phyloP scores from a whole-genome alignment of 2,113 vertebrate genomes.

The Zosterops borbonicus region DNA sequence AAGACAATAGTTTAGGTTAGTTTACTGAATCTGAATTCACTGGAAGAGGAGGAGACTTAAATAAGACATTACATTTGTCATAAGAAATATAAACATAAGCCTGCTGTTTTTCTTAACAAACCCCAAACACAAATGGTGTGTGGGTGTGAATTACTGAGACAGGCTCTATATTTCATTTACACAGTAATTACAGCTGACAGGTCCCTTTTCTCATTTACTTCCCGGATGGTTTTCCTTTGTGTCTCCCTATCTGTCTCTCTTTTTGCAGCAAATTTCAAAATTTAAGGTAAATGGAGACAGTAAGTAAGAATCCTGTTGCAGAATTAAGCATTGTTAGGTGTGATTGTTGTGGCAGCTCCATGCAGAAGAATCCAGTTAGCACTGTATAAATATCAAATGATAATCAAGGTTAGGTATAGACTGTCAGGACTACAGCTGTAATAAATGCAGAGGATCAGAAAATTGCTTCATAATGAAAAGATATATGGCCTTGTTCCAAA shows the following conservation, averaged over 20 bases:
- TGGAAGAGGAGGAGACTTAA: background rate
- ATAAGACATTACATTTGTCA: background rate
- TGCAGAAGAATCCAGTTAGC: constrained; percentile 21
- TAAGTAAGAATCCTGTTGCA: background rate
- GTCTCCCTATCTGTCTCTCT: background rate
- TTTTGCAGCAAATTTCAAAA: constrained; percentile 16
- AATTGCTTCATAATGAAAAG: constrained; percentile 58
- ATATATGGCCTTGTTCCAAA: constrained; percentile 50
- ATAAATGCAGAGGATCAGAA: constrained; percentile 67
- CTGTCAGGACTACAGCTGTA: constrained; percentile 7
- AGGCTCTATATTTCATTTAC: background rate
- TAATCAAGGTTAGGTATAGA: constrained; percentile 59
- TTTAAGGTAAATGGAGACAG: background rate
- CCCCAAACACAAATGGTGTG: background rate
- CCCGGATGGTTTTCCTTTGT: background rate
- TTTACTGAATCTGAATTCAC: background rate
- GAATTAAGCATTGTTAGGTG: background rate
- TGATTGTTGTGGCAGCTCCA: constrained; percentile 11
- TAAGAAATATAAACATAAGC: background rate
- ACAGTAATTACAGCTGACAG: background rate
- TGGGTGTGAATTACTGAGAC: background rate
- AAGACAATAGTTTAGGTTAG: background rate
- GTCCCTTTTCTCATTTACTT: constrained; percentile 2
- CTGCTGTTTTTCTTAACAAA: background rate
- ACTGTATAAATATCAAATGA: constrained; percentile 42